Evolutionary conservation across 2,888 invertebrate species (phyloP).

Genomic region (Graphium colonna): DNA sequence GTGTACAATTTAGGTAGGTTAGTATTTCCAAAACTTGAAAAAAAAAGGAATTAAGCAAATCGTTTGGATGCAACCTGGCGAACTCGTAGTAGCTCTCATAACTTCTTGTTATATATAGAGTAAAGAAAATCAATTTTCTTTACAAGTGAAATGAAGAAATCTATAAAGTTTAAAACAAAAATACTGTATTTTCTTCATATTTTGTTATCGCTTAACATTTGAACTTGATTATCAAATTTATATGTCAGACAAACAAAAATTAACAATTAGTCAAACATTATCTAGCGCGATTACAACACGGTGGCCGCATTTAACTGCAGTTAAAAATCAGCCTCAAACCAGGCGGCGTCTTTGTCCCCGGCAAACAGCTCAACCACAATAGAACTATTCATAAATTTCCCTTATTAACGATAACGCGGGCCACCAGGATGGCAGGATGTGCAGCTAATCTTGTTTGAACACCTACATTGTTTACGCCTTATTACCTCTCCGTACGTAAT

Average conservation of each 20-base stretch:
- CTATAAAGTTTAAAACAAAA: not conserved
- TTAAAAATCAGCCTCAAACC: conserved; percentile 15
- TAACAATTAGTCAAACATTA: not conserved
- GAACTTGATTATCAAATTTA: not conserved
- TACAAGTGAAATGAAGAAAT: no score
- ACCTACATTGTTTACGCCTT: conserved; percentile 48
- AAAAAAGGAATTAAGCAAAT: no score
- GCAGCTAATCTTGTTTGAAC: conserved; percentile 68
- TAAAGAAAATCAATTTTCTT: no score
- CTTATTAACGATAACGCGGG: conserved; percentile 64
- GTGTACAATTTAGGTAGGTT: no score
- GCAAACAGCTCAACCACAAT: conserved; percentile 48
- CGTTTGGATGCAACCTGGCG: no score
- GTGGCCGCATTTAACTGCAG: not conserved
- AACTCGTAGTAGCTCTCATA: no score
- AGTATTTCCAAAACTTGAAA: no score
- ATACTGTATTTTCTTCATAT: no score
- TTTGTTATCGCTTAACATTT: no score
- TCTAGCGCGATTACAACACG: not conserved
- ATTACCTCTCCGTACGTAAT: conserved; percentile 42
- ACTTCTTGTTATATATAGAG: no score
- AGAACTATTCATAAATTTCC: conserved; percentile 65
- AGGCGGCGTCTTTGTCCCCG: conserved; percentile 47
- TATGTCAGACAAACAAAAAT: not conserved
- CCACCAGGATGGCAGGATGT: conserved; percentile 76